These are phyloP conservation scores for Steatornis caripensis DNA, from an alignment of 2,113 vertebrate species.

Conservation along the genomic window DNA sequence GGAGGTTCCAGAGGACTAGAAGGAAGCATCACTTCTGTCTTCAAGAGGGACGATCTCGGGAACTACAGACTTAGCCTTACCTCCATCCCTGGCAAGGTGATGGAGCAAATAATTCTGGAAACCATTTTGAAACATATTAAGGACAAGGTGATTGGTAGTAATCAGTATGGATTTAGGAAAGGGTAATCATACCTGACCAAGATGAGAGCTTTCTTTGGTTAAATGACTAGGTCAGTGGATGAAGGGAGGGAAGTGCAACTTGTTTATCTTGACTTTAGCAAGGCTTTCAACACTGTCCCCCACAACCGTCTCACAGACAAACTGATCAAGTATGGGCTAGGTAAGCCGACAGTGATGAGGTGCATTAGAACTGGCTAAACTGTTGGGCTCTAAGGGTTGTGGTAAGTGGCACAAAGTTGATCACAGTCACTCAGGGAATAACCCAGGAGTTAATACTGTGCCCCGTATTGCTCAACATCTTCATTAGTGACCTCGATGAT, in stretches of 20 bases:
- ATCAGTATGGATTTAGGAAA: not conserved
- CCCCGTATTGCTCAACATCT: not conserved
- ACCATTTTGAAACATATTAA: not conserved
- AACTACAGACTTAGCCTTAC: not conserved
- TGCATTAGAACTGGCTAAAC: not conserved
- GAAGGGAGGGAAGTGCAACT: not conserved
- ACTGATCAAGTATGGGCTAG: not conserved
- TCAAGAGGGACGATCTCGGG: not conserved
- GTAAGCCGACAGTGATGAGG: not conserved
- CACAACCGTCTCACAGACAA: not conserved
- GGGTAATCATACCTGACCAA: too few relatives aligned
- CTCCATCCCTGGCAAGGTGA: not conserved
- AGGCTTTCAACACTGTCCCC: not conserved
- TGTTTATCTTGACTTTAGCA: not conserved
- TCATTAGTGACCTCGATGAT: not conserved
- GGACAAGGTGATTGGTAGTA: not conserved
- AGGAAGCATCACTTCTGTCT: not conserved
- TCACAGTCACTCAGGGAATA: fast-evolving
- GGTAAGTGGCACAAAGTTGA: not conserved
- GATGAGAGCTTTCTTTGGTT: not conserved
- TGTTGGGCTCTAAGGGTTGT: too few relatives aligned
- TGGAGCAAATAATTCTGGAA: not conserved
- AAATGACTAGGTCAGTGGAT: not conserved
- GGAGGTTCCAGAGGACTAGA: not conserved
- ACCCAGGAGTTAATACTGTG: not conserved